phyloP scores from a whole-genome alignment of 2,888 invertebrate species.

The Chelonus formosanus region DNA sequence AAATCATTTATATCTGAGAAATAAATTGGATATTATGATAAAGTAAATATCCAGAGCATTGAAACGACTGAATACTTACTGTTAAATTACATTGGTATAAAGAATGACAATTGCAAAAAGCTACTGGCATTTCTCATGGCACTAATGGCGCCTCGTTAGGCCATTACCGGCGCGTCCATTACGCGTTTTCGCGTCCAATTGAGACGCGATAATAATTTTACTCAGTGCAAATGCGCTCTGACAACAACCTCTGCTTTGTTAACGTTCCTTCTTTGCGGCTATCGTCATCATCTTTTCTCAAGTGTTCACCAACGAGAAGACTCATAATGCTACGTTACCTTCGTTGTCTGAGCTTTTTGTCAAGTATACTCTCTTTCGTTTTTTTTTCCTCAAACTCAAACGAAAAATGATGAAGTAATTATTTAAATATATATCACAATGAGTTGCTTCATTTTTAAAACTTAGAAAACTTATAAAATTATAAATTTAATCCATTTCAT shows the following conservation, averaged over 20 bases:
- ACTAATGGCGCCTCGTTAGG: conserved; percentile 38
- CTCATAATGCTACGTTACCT: neutral
- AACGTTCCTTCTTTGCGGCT: conserved; percentile 8
- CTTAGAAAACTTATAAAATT: too few relatives aligned
- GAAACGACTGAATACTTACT: neutral
- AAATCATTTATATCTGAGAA: neutral
- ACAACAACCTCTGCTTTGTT: conserved; percentile 21
- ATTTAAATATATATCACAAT: too few relatives aligned
- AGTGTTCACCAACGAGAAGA: neutral
- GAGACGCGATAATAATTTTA: conserved; percentile 39
- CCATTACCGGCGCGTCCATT: conserved; percentile 37
- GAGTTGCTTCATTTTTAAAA: too few relatives aligned
- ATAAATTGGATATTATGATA: neutral
- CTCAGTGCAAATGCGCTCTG: conserved; percentile 25
- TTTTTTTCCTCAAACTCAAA: too few relatives aligned
- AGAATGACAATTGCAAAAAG: conserved; percentile 20
- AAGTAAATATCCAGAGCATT: neutral
- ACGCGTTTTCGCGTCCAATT: conserved; percentile 36
- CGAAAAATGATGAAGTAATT: too few relatives aligned
- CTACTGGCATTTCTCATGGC: conserved; percentile 13
- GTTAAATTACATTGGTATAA: conserved; percentile 5
- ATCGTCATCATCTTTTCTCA: conserved; percentile 4
- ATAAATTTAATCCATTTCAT: too few relatives aligned
- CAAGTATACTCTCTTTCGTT: too few relatives aligned
- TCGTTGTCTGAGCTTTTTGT: conserved; percentile 7